Evolutionary conservation across 2,888 invertebrate genomes (phyloP), one percentile per base, ranked within the genome.

Genomic region (Nineta flava): DNA sequence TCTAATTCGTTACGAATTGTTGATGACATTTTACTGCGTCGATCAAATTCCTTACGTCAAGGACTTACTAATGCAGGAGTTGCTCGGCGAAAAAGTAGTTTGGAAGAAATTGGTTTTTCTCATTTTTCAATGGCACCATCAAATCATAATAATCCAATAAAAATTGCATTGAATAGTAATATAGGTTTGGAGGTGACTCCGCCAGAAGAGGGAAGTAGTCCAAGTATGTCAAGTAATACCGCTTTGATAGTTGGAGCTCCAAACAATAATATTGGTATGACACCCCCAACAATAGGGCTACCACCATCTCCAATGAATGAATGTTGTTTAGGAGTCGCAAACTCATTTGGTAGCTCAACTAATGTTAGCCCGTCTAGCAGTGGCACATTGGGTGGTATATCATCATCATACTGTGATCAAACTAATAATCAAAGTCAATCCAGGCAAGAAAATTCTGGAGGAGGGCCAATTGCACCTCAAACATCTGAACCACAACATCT

Each of bases 1-100:
- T 90, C 90, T 51, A 91, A 91, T 67, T 90, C 90, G 44, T 73
- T 91, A 53, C 76, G 91, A 56, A 86, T 91, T 52, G 85, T 84
- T 52, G 91, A 88, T 61, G 91, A 91, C 61, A 86, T 87, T 57
- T 68, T 90, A 38, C 69, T 91, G 55, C 73, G 88, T 49, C 76
- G 90, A 51, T 88, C 88, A 41, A 90, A 87, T 61, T 90, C 88
- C 6, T 69, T 90, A 52, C 74, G 91, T 16, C 88, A 90, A 65
- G 90, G 90, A 5, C 68, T 90, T 48, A 77, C 81, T 51, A 79
- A 74, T 56, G 73, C 76, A 26, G 77, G 79, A 47, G 65, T 59
- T 50, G 71, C 75, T 7, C 72, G 82, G 31, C 72, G 87, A 53
- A 88, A 88, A 65, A 87, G 86, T 61, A 88, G 87, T 60, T 71